A percentile compares a stretch with the other conserved stretches of the same genome.
phyloP scores from a whole-genome alignment of 2,797 vertebrate genomes.

The Pangasius mekongensis region DNA sequence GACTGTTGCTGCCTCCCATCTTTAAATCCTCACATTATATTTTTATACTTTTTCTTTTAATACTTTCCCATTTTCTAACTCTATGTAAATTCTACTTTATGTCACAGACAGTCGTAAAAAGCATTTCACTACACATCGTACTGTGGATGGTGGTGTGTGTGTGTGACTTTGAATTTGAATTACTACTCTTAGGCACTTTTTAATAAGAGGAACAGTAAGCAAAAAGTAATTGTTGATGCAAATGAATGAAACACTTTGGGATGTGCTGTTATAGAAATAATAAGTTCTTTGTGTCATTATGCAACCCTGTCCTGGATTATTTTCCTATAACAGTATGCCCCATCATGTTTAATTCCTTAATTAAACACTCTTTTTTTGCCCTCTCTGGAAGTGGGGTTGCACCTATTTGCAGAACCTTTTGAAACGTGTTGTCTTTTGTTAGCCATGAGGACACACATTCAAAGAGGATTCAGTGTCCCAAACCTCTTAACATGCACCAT shows the following conservation, averaged over 20 bases:
- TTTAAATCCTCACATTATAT: too few species aligned
- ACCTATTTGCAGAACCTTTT: neutral
- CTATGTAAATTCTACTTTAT: too few species aligned
- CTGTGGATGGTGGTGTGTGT: too few species aligned
- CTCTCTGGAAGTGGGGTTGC: neutral
- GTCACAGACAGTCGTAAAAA: too few species aligned
- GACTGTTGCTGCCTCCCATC: too few species aligned
- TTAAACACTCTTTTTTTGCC: neutral
- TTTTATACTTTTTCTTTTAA: too few species aligned
- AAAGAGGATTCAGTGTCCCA: neutral
- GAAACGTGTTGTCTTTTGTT: neutral
- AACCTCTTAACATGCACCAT: neutral
- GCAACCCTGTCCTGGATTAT: neutral
- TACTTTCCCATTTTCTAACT: too few species aligned
- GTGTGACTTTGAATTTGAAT: too few species aligned
- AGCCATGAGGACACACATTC: neutral
- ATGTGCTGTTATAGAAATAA: neutral
- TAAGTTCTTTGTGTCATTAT: too few species aligned
- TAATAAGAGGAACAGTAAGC: neutral
- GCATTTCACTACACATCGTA: too few species aligned
- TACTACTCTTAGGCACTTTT: neutral
- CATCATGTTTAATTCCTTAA: neutral
- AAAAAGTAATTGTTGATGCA: neutral
- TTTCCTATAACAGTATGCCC: neutral
- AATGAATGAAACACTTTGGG: neutral